Evolutionary conservation across 1,140 invertebrate species (phyloP), one percentile per base, ranked within the genome.

Genomic region (Drosophila hydei): DNA sequence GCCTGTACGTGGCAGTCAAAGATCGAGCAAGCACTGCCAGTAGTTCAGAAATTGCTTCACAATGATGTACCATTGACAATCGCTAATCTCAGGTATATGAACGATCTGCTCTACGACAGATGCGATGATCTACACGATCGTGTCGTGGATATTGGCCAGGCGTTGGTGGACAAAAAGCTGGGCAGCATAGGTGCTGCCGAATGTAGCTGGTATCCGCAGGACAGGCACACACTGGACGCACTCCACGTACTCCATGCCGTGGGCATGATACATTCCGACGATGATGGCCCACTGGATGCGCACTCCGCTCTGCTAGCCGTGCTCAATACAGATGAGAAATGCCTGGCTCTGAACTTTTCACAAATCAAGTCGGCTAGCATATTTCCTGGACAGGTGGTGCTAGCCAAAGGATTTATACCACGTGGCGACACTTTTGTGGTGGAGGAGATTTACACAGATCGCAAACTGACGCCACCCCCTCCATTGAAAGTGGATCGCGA

Each of bases 331-430:
- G 91, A 81, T 27, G 89, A 71, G 4, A 77, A 77, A 78, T 89
- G 88, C 8, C 91, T 94, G 2, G 78, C 90, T 8, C 72, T 96
- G 8, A 94, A 96, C 85, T 92, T 96, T 4, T 93, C 91, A 23
- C 93, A 94, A 56, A 75, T 96, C 7, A 93, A 94, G 30, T 93
- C 95, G 42, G 97, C 95, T 79, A 95, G 95, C 0, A 88, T 98
- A 9, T 98, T 97, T 89, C 96, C 97, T 3, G 97, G 97, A 0
- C 97, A 98, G 93, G 94, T 97, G 18, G 94, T 97, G 8, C 94
- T 95, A 1, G 93, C 96, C 30, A 93, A 94, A 43, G 96, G 96
- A 0, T 92, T 93, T 1, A 96, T 96, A 91, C 94, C 93, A 1
- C 93, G 94, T 3, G 95, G 95, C 0, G 94, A 95, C 70, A 93